Evolutionary conservation across 2,888 invertebrate genomes (phyloP).

Genomic region (Salticus scenicus): DNA sequence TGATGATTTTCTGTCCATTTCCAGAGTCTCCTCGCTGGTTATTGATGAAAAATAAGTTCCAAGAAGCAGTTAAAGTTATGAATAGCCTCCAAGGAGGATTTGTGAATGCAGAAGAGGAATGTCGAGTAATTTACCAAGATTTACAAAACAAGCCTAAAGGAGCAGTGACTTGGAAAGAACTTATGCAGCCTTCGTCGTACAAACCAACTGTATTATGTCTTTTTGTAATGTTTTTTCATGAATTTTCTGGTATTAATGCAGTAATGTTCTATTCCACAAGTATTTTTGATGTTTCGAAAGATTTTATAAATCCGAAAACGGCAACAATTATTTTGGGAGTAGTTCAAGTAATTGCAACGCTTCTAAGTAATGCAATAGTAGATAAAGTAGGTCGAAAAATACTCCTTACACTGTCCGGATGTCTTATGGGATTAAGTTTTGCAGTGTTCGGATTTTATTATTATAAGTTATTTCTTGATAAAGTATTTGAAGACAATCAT

Average conservation of each 20-base stretch:
- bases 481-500: slow-evolving; percentile 4
- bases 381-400: slow-evolving; percentile 93
- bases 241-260: slow-evolving; percentile 95
- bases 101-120: slow-evolving; percentile 84
- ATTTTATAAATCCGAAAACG: slow-evolving; percentile 84
- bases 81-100: slow-evolving; percentile 88
- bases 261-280: slow-evolving; percentile 92
- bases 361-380: slow-evolving; percentile 90
- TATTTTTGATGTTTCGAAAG: slow-evolving; percentile 90
- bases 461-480: slow-evolving; percentile 75
- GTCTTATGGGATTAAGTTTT: slow-evolving; percentile 81
- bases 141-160: slow-evolving; percentile 77
- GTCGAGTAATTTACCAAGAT: slow-evolving; percentile 76
- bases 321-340: slow-evolving; percentile 90
- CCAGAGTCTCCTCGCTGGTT: slow-evolving; percentile 89
- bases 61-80: slow-evolving; percentile 85
- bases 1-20: slow-evolving; percentile 86
- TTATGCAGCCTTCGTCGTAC: slow-evolving; percentile 83
- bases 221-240: slow-evolving; percentile 95
- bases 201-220: slow-evolving; percentile 88
- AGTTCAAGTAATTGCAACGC: slow-evolving; percentile 91
- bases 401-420: slow-evolving; percentile 87
- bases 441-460: slow-evolving; percentile 85
- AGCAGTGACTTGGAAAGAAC: slow-evolving; percentile 80
- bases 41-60: slow-evolving; percentile 76